Percentiles rank a stretch among this genome's conserved stretches.
phyloP scores from a whole-genome alignment of 2,888 invertebrate genomes.

The Anarsia innoxiella region DNA sequence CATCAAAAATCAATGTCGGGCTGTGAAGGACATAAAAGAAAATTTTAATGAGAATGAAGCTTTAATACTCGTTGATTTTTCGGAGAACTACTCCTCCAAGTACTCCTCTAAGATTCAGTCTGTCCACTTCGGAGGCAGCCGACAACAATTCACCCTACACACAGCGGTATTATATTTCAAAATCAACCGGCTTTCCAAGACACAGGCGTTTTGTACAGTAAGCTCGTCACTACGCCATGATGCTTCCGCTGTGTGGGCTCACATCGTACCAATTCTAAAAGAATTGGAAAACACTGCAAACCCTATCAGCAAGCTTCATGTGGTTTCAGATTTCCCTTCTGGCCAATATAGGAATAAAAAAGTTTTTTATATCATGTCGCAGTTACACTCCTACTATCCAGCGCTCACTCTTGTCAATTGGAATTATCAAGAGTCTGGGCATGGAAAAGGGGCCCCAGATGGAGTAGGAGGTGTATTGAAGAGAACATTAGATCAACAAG shows the following conservation, averaged over 20 bases:
- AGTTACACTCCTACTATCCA: background rate
- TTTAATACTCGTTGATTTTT: background rate
- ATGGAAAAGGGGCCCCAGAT: background rate
- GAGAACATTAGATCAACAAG: background rate
- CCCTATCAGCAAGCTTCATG: background rate
- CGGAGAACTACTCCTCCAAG: background rate
- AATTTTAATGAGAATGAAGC: background rate
- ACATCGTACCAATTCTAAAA: background rate
- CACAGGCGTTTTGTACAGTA: background rate
- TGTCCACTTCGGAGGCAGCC: background rate
- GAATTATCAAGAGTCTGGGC: background rate
- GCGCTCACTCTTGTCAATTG: background rate
- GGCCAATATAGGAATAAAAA: background rate
- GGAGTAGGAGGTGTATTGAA: too few relatives aligned
- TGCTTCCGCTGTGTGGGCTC: conserved; percentile 1
- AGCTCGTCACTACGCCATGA: background rate
- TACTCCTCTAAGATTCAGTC: background rate
- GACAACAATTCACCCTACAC: background rate
- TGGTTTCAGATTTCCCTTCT: background rate
- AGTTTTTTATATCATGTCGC: background rate
- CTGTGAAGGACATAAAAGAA: background rate
- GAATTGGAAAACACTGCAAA: background rate
- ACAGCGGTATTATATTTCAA: background rate
- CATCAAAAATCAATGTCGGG: background rate
- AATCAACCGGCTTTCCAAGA: background rate